A percentile compares a stretch with the other conserved stretches of the same genome.
Conservation (phyloP, 1,140 invertebrate species). For the Cotesia glomerata region DNA sequence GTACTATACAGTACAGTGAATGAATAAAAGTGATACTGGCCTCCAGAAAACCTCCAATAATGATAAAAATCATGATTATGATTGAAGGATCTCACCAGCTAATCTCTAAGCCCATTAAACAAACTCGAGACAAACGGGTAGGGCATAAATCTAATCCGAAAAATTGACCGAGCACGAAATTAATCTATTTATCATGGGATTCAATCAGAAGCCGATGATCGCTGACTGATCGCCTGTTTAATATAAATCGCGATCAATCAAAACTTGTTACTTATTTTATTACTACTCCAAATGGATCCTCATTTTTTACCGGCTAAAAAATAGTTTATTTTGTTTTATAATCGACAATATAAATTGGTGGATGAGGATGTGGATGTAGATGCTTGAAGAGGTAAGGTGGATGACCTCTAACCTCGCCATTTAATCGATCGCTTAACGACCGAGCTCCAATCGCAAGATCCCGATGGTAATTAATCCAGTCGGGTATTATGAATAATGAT, state of each 20-base stretch:
- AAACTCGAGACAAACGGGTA: neutral
- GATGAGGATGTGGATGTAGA: slow-evolving; percentile 37
- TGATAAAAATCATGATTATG: too few species aligned
- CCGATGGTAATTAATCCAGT: slow-evolving; percentile 47
- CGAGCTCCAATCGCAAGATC: slow-evolving; percentile 43
- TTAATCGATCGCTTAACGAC: slow-evolving; percentile 53
- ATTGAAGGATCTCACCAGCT: too few species aligned
- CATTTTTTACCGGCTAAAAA: neutral
- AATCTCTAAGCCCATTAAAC: neutral
- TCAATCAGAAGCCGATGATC: slow-evolving; percentile 8
- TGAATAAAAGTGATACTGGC: neutral
- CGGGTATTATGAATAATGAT: slow-evolving; percentile 47
- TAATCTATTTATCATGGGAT: slow-evolving; percentile 16
- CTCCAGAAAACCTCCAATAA: too few species aligned
- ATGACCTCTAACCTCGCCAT: slow-evolving; percentile 42
- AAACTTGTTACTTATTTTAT: too few species aligned
- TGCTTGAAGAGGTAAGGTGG: slow-evolving; percentile 24
- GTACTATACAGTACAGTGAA: neutral
- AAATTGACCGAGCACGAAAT: neutral
- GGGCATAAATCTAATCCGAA: neutral
- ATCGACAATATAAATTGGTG: neutral
- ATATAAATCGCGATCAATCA: neutral
- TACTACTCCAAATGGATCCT: neutral
- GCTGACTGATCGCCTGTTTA: slow-evolving; percentile 11
- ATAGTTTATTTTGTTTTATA: neutral